Evolutionary conservation across 53 echinoderm and acorn worm species (phyloP), one percentile per base, ranked within the genome.

Genomic region (Luidia sarsii): DNA sequence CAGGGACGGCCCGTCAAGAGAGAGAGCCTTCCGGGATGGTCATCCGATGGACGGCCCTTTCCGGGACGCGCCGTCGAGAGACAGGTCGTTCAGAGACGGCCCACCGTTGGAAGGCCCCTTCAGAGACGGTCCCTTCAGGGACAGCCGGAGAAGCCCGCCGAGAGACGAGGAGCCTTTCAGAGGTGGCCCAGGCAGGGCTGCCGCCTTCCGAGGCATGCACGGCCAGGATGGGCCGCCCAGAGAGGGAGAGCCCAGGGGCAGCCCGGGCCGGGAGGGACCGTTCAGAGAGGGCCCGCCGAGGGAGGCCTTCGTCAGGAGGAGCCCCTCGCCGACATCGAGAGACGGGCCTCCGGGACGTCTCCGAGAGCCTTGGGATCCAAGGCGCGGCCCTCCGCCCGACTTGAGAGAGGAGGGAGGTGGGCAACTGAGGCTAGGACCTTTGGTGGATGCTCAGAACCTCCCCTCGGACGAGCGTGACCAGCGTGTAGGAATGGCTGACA

Each of bases 341-440:
- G 54, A 81, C 18, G 69, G 70, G 13, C 60, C 77, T 34, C 57
- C 21, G 22, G 50, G 56, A 72, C 24, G 50, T 19, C 38, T 55
- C 4, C 20, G 34, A 14, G 33, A 70, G n/a, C 43, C 50, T 70
- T 51, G 70, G 52, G 70, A 70, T 50, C 72, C 39, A 3, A 72
- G 72, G 56, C 55, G 24, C 36, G 72, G 56, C 34, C 72, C 72
- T 24, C 72, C 33, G 15, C 38, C 57, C 19, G 75, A 77, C 8
- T 11, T 8, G 16, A 74, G 74, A 74, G 57, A 74, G 29, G 39
- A 57, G 7, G n/a, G 74, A 74, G 38, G 30, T 28, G 30, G 41
- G 8, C 67, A 88, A 43, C 46, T 56, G 21, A 67, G 75, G 57
- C 66, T 50, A 21, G 70, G 75, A 35, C 28, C 72, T 24, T 56